Percentiles rank a stretch among this genome's conserved stretches.
These are phyloP conservation scores for Crotalus helleri DNA, from an alignment of 2,113 vertebrate genomes.

Conservation along the genomic window DNA sequence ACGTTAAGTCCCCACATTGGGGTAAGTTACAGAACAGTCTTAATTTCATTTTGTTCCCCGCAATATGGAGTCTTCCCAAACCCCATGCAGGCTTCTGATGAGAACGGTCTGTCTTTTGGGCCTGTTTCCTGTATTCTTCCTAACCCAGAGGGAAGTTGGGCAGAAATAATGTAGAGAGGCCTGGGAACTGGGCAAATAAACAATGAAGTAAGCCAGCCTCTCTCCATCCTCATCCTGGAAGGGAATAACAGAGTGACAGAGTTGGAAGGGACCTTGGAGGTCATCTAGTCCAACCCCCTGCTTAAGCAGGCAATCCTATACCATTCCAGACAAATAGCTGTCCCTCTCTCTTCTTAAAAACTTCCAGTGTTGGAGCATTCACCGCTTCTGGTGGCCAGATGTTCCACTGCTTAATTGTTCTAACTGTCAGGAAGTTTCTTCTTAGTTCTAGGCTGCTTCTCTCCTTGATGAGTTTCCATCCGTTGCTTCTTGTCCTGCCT, in stretches of 20 bases:
- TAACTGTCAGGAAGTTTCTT: too few species aligned
- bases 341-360: too few species aligned
- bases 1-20: not conserved
- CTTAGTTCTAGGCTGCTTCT: too few species aligned
- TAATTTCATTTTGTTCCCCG: not conserved
- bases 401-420: too few species aligned
- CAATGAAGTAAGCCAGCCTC: not conserved
- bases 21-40: not conserved
- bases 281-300: too few species aligned
- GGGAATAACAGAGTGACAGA: not conserved
- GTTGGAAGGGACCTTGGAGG: too few species aligned
- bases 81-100: not conserved
- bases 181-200: not conserved
- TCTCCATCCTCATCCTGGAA: not conserved
- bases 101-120: not conserved
- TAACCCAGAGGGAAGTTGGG: not conserved
- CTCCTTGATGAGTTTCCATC: too few species aligned
- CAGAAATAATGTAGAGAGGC: not conserved
- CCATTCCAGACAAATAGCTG: too few species aligned
- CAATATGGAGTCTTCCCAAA: not conserved
- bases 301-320: too few species aligned
- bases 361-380: too few species aligned
- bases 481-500: too few species aligned
- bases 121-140: not conserved
- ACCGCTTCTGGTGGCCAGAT: too few species aligned